Base-by-base conservation (phyloP, 1,140 invertebrate genomes). In the Formica selysi region DNA sequence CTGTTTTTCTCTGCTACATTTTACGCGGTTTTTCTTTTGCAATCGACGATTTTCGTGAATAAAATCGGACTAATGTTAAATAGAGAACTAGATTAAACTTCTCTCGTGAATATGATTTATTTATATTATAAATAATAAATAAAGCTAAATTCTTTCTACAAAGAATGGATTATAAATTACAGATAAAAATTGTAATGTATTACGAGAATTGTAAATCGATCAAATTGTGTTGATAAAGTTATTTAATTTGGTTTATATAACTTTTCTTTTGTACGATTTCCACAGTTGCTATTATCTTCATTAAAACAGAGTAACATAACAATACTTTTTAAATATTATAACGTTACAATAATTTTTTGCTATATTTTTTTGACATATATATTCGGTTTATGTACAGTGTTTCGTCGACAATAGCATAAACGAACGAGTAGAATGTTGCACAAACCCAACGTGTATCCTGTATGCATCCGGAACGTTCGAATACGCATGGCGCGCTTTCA, bases 401-500 rank as follows among this genome's bases (percentile, higher is more conserved):
- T 74, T 61, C 41, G 19, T 1, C n/a, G 19, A 38, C 57, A 73
- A 48, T 44, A 16, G 68, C 38, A 67, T 44, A 83, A 83, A 83
- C 71, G 57, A 83, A 83, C 70, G 38, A 73, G 13, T 38, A 32
- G 48, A 70, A 74, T 57, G 68, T 61, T 74, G 54, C 8, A 38
- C 13, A n/a, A 16, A 19, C 32, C 29, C 16, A 41, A 57, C 36
- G 48, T 80, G 48, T 71, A 32, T 32, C 32, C 1, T 29, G 26
- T 29, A 29, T 22, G 44, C 38, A 7, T 83, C 54, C 51, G 73
- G 54, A 13, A 61, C 26, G 67, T 74, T 83, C 38, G 79, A 83
- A 83, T 44, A 62, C 54, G 79, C 68, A 13, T 61, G 38, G 22
- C 7, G 79, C 29, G 48, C 38, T 85, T 78, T 36, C 81, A 78